Percentiles rank a stretch among this genome's conserved stretches.
These are phyloP conservation scores for Hypanus sabinus DNA, from an alignment of 2,113 vertebrate genomes.

Conservation along the genomic window DNA sequence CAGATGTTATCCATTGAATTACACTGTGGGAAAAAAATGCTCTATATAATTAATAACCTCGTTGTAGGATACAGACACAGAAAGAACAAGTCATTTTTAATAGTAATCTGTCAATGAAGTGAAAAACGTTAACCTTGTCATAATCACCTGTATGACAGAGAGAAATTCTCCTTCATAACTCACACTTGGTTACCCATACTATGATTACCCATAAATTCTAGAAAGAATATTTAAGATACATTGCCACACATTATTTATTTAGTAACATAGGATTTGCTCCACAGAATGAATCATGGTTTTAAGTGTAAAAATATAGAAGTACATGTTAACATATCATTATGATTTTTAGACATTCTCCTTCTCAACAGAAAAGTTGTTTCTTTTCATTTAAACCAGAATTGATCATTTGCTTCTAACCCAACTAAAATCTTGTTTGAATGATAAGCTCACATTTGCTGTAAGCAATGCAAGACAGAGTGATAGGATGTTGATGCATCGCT, in stretches of 20 bases:
- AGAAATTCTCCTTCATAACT: conserved; percentile 34
- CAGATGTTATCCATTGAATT: neutral
- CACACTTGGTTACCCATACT: conserved; percentile 17
- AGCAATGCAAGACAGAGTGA: neutral
- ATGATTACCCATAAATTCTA: conserved; percentile 30
- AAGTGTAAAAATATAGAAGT: neutral
- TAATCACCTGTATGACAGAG: conserved; percentile 19
- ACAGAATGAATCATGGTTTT: neutral
- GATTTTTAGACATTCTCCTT: neutral
- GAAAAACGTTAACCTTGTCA: conserved; percentile 37
- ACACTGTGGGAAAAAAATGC: neutral
- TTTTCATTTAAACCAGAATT: neutral
- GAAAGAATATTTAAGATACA: neutral
- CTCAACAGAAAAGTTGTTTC: neutral
- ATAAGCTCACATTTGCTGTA: neutral
- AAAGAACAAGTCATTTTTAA: conserved; percentile 34
- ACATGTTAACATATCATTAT: neutral
- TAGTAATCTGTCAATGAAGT: conserved; percentile 31
- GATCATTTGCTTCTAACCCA: neutral
- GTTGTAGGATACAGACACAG: conserved; percentile 8
- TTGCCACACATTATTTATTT: conserved; percentile 6
- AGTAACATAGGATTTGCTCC: neutral
- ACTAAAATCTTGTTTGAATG: neutral
- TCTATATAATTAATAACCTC: conserved; percentile 24
- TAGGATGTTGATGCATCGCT: neutral